Conservation (phyloP, 2,113 vertebrate genomes). For the Sterrhoptilus dennistouni region DNA sequence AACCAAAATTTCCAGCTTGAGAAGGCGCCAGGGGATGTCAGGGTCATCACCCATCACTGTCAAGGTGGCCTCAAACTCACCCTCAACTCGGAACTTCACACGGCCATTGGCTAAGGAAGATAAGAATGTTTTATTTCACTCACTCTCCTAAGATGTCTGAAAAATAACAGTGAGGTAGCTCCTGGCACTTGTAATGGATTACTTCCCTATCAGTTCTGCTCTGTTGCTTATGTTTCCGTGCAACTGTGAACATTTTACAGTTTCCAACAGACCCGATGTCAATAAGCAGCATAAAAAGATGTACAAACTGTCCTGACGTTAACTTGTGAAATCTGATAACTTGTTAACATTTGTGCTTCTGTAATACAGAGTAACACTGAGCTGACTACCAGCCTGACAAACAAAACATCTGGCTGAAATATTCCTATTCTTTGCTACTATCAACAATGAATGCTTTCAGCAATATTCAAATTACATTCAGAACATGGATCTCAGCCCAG, state of each 20-base stretch:
- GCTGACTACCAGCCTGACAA: not conserved
- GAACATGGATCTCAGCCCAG: not conserved
- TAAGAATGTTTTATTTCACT: not conserved
- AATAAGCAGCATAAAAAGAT: not conserved
- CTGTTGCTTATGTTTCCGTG: not conserved
- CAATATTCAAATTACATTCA: not conserved
- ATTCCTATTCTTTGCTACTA: not conserved
- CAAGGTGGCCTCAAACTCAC: constrained; percentile 97
- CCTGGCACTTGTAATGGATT: not conserved
- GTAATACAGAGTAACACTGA: not conserved
- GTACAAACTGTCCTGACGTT: not conserved
- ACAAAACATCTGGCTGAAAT: not conserved
- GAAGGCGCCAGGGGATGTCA: constrained; percentile 95
- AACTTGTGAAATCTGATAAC: not conserved
- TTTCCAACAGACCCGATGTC: not conserved
- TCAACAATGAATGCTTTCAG: not conserved
- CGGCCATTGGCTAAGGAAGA: constrained; percentile 88
- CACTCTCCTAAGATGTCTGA: not conserved
- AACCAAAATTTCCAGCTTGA: constrained; percentile 96
- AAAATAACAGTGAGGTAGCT: not conserved
- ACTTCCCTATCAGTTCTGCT: not conserved
- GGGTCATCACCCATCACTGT: constrained; percentile 99
- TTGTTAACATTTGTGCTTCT: not conserved
- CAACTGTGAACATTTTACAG: not conserved
- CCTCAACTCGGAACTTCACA: constrained; percentile 96